These are phyloP conservation scores for Lethenteron reissneri DNA, from an alignment of 2,113 vertebrate genomes.

Conservation along the genomic window DNA sequence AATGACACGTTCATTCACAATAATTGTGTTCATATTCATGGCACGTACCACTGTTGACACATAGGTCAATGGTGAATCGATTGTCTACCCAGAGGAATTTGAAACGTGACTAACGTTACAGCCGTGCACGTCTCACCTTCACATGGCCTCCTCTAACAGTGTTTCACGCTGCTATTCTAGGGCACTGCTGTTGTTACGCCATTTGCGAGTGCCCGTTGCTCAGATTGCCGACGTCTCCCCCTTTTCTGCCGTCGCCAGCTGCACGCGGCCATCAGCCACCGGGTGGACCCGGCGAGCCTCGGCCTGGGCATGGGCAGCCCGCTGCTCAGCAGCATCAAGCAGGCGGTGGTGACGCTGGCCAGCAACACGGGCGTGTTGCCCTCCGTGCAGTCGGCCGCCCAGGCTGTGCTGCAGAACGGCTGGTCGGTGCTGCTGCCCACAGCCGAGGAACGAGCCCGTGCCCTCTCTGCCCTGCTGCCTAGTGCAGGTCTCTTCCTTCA, in stretches of 20 bases:
- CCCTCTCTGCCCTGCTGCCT: constrained; percentile 66
- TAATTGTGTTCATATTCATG: no score
- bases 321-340: constrained; percentile 80
- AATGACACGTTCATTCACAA: no score
- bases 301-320: constrained; percentile 63
- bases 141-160: no score
- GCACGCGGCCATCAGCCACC: constrained; percentile 84
- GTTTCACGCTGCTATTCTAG: no score
- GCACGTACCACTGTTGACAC: no score
- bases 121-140: no score
- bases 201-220: no score
- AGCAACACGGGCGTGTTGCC: constrained; percentile 78
- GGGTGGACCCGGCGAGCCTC: constrained; percentile 73
- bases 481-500: constrained; percentile 38
- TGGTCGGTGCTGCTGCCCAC: constrained; percentile 89
- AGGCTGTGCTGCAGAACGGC: constrained; percentile 80
- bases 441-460: constrained; percentile 71
- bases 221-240: neutral
- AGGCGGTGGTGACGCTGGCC: constrained; percentile 68
- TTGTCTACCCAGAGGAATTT: no score
- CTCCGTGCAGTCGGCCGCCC: constrained; percentile 64
- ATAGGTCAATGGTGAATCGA: no score
- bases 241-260: constrained; percentile 28
- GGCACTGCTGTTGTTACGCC: no score
- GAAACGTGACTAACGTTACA: no score